Evolutionary conservation across 2,113 vertebrate species (phyloP), one percentile per base, ranked within the genome.

Genomic region (Python bivittatus): DNA sequence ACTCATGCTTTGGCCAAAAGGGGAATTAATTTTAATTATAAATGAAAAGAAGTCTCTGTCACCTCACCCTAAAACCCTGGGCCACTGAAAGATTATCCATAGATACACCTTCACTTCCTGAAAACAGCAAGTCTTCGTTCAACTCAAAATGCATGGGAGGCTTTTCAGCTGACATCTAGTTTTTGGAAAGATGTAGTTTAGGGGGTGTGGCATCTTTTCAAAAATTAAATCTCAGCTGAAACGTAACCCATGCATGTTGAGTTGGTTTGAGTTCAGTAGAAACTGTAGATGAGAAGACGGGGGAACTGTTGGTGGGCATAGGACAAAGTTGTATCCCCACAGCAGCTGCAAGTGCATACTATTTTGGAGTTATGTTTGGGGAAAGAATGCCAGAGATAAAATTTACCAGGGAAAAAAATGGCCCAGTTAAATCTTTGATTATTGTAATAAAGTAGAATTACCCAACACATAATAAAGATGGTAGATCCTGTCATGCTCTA

Each of bases 401-500:
- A 38, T 42, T 58, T 56, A 53, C 56, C 13, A 42, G 22, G n/a
- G 1, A 52, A 90, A 38, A 83, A 7, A 17, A 79, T 42, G 17
- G 38, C 72, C 38, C 33, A 79, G 72, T 42, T 79, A 33, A 79
- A 42, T 79, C 22, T 79, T 79, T 79, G 48, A 56, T 72, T 83
- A 83, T 23, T 56, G 38, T 61, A 88, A 58, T 58, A 61, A 89
- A 54, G 68, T 61, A 33, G 13, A 25, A 13, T 89, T 89, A 27
- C 2, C n/a, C 23, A 61, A 23, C n/a, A 60, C 79, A 54, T 48
- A 6, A 93, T 96, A 84, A 93, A 38, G 93, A 95, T 94, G 57
- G 93, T 83, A 94, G 83, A 56, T 17, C 89, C 68, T 83, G 79
- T 79, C 61, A 48, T 95, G 89, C 72, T 94, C 33, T 72, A 94